Evolutionary conservation across 2,113 vertebrate species (phyloP).

Genomic region (Oophaga pumilio): DNA sequence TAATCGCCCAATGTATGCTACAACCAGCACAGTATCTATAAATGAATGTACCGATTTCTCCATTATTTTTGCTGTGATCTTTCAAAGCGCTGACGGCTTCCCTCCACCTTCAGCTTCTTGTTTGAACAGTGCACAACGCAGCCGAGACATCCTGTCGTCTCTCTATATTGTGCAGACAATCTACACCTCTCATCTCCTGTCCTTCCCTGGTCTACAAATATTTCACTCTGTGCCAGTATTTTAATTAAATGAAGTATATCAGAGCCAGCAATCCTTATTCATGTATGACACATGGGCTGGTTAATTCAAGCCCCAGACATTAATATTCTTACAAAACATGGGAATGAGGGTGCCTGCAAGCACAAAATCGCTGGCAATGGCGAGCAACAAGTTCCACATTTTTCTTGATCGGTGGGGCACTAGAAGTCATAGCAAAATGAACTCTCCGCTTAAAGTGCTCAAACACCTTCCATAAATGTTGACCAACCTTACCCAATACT

Average conservation of each 20-base stretch:
- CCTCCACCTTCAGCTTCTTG: constrained; percentile 20
- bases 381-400: not conserved
- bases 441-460: no score
- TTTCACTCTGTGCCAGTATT: constrained; percentile 10
- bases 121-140: not conserved
- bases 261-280: constrained; percentile 61
- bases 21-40: constrained; percentile 25
- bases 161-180: constrained; percentile 30
- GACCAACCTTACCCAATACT: no score
- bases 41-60: constrained; percentile 24
- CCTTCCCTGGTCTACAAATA: constrained; percentile 8
- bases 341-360: not conserved
- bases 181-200: constrained; percentile 15
- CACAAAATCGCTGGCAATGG: not conserved
- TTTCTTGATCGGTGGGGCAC: not conserved
- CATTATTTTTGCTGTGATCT: constrained; percentile 62
- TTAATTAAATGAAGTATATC: constrained; percentile 66
- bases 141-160: not conserved
- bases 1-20: constrained; percentile 61
- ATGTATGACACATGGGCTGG: not conserved
- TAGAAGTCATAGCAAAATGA: not conserved
- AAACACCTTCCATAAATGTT: no score
- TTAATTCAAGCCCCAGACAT: not conserved
- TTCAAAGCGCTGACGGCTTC: not conserved
- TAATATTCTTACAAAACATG: not conserved